phyloP scores from a whole-genome alignment of 2,797 vertebrate genomes.

The Silurus lanzhouensis region DNA sequence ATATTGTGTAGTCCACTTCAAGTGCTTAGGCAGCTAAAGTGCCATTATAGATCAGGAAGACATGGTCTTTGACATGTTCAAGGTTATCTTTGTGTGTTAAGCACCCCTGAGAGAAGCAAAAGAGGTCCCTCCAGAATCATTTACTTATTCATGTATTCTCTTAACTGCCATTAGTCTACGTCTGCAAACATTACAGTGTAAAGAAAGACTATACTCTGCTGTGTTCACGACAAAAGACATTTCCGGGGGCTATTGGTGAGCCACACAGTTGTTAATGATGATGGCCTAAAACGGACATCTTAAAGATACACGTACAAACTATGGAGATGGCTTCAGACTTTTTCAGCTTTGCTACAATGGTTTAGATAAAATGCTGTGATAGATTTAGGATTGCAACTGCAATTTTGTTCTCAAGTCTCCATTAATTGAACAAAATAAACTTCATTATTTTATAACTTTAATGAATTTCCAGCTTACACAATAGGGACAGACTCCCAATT shows the following conservation, averaged over 20 bases:
- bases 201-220: slow-evolving; percentile 6
- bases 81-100: slow-evolving; percentile 64
- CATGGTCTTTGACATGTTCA: slow-evolving; percentile 46
- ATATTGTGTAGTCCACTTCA: background rate
- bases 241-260: background rate
- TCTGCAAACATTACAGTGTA: slow-evolving; percentile 16
- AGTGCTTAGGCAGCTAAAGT: background rate
- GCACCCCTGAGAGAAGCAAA: slow-evolving; percentile 39
- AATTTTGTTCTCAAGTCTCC: too few relatives aligned
- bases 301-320: too few relatives aligned
- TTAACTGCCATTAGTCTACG: slow-evolving; percentile 10
- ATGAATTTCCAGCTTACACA: too few relatives aligned
- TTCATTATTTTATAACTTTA: too few relatives aligned
- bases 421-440: too few relatives aligned
- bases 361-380: too few relatives aligned
- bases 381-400: too few relatives aligned
- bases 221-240: slow-evolving; percentile 16
- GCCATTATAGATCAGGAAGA: background rate
- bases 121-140: slow-evolving; percentile 5
- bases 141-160: slow-evolving; percentile 36
- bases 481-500: too few relatives aligned
- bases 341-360: too few relatives aligned
- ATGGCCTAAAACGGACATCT: too few relatives aligned
- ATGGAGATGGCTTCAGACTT: too few relatives aligned
- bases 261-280: background rate